Evolutionary conservation across 2,113 vertebrate genomes (phyloP), one percentile per base, ranked within the genome.

Genomic region (Mustela nigripes): DNA sequence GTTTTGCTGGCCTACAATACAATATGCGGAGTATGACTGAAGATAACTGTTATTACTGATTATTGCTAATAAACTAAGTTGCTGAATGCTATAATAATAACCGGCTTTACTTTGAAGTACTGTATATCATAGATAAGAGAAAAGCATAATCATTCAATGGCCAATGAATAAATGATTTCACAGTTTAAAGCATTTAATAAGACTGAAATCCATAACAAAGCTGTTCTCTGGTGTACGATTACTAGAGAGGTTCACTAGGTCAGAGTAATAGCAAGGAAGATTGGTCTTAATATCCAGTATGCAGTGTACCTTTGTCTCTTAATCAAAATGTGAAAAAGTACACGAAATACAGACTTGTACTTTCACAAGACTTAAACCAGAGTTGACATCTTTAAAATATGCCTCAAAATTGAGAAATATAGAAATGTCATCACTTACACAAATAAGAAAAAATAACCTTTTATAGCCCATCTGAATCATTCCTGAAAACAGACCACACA

Each of bases 161-260:
- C 91, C 93, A 98, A 63, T 97, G 97, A 98, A 96, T 97, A 95
- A 98, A 97, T 98, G 93, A 98, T 98, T 98, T 98, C 81, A 80
- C 12, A 28, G 80, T 69, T 63, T 71, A 98, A 98, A 98, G 95
- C 97, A 96, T 97, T 98, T 98, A 98, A 86, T 97, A 98, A 97
- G 90, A 93, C 92, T 90, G 95, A 99, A 98, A 98, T 98, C 98
- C 97, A 98, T 98, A 98, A 98, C 98, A 98, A 98, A 98, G 98
- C 97, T 98, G 84, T 98, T 98, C 98, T 98, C 90, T 80, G 97
- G 98, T 99, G 96, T 99, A 98, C 95, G 92, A 95, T 99, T 99
- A 98, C 98, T 98, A 96, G 96, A 97, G 56, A 98, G 97, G 98
- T 98, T 99, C 98, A 98, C 98, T 99, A 98, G 99, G 99, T 99